phyloP scores from a whole-genome alignment of 2,797 vertebrate genomes.

The Podarcis siculus region DNA sequence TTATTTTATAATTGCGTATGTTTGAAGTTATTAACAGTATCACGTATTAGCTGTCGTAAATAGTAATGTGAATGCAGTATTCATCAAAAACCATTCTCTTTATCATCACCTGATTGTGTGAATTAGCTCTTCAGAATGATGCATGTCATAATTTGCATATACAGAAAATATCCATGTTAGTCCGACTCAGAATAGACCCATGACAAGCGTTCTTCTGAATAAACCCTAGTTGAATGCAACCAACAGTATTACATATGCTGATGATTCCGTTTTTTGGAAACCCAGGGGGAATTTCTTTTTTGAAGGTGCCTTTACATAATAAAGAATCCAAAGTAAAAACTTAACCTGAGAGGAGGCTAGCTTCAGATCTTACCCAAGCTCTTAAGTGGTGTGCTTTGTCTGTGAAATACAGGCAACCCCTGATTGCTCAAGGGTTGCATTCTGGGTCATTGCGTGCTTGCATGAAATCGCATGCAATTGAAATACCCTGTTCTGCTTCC shows the following conservation, averaged over 20 bases:
- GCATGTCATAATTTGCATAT: neutral
- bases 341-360: neutral
- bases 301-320: neutral
- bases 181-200: too few species aligned
- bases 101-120: neutral
- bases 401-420: too few species aligned
- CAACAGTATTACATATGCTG: too few species aligned
- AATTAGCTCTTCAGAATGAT: constrained; percentile 1
- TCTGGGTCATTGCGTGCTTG: too few species aligned
- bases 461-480: too few species aligned
- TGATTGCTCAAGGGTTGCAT: too few species aligned
- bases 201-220: too few species aligned
- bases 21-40: neutral
- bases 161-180: too few species aligned
- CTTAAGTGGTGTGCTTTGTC: neutral
- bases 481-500: too few species aligned
- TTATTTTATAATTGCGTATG: neutral
- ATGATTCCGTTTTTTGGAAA: neutral
- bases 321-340: neutral
- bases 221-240: too few species aligned
- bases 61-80: neutral
- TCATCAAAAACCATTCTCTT: neutral
- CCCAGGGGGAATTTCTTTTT: neutral
- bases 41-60: neutral
- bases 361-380: neutral